Evolutionary conservation across 2,113 vertebrate genomes (phyloP), one percentile per base, ranked within the genome.

Genomic region (Pardalotus punctatus): DNA sequence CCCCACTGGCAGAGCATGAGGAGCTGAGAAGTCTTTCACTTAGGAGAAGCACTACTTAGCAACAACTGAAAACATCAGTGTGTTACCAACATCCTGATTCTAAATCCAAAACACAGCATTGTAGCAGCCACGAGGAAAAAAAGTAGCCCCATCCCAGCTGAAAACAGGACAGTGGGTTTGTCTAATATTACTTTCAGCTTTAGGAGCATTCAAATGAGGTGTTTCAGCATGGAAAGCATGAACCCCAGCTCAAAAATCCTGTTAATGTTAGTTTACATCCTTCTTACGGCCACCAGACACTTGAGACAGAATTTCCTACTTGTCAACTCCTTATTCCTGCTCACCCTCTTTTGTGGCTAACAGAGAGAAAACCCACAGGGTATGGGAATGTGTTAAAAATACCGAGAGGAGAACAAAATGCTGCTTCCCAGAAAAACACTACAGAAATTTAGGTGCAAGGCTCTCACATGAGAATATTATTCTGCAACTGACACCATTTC

Each of bases 301-400:
- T 92, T 56, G 67, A 96, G 93, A 93, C 70, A 88, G 84, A 96
- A 93, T 48, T 69, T 69, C 60, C 36, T 35, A 45, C 64, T 73
- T 96, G 88, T 78, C 77, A 91, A 11, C 60, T 84, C 67, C 84
- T 84, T 60, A 43, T 77, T 92, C 60, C 53, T 83, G n/a, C 47
- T 88, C 71, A 42, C 54, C 28, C 64, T 67, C 57, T 67, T 86
- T 83, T 0, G 1, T 78, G 79, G 79, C 56, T 6, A 23, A 20
- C 67, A 90, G 64, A 83, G 56, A 1, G 5, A 58, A 60, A 96
- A 81, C 36, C 56, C 71, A 25, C 18, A 38, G 90, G 36, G 61
- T 88, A 51, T 31, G 69, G 51, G 60, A 88, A 92, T 0, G 5
- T 17, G 10, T 92, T 62, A 88, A 85, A 86, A 95, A 81, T 35